phyloP scores from a whole-genome alignment of 2,888 invertebrate species.

The Marasmarcha lunaedactyla region DNA sequence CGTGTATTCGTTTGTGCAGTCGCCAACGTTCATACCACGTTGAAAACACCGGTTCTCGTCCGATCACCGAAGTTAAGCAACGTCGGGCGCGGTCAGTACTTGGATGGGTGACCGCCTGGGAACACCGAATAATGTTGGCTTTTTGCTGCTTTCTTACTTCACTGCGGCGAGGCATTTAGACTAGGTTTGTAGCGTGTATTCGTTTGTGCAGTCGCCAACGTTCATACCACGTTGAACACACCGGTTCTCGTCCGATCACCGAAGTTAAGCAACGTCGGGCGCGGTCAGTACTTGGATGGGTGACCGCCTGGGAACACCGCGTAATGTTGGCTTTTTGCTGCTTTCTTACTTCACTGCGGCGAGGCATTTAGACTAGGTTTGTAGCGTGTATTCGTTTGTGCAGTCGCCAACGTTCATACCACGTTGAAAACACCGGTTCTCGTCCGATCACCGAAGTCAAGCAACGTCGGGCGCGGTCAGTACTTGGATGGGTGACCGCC shows the following conservation, averaged over 20 bases:
- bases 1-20: no score
- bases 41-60: conserved; percentile 61
- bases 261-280: conserved; percentile 62
- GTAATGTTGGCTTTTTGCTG: conserved; percentile 2
- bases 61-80: conserved; percentile 64
- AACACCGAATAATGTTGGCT: conserved; percentile 25
- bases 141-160: no score
- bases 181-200: no score
- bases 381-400: no score
- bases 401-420: conserved; percentile 43
- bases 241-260: conserved; percentile 64
- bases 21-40: conserved; percentile 47
- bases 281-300: conserved; percentile 62
- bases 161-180: no score
- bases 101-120: conserved; percentile 61
- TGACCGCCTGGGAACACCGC: conserved; percentile 55
- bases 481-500: conserved; percentile 63
- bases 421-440: conserved; percentile 59
- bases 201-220: no score
- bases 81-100: conserved; percentile 60
- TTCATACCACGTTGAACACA: conserved; percentile 56
- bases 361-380: no score
- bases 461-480: conserved; percentile 59
- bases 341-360: no score
- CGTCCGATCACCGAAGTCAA: conserved; percentile 64